These are phyloP conservation scores for Columba livia DNA, from an alignment of 2,113 vertebrate species.

Conservation along the genomic window DNA sequence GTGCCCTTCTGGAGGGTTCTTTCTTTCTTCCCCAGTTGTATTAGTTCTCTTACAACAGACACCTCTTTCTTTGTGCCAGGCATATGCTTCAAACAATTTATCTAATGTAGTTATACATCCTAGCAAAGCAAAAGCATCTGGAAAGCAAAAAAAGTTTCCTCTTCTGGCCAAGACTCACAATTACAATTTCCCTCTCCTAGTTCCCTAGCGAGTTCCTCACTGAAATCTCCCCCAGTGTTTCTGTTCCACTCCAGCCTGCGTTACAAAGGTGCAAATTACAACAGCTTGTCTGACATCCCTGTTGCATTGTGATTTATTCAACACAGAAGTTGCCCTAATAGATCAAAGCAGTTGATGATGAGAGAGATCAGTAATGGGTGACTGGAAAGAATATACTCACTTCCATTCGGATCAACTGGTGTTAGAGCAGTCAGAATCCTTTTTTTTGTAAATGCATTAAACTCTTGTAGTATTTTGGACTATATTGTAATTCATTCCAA, in stretches of 20 bases:
- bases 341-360: neutral
- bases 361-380: neutral
- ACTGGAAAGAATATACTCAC: neutral
- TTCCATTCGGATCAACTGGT: neutral
- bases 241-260: neutral
- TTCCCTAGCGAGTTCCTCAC: neutral
- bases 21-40: neutral
- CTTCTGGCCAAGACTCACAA: neutral
- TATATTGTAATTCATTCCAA: neutral
- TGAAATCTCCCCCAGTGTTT: fast-evolving
- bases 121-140: neutral
- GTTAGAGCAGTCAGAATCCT: neutral
- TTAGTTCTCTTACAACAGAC: neutral
- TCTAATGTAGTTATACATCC: neutral
- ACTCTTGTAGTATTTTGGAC: neutral
- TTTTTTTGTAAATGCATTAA: neutral
- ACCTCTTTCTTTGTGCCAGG: neutral
- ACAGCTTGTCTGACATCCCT: neutral
- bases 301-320: neutral
- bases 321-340: neutral
- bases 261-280: neutral
- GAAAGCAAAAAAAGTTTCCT: neutral
- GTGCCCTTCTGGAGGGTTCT: neutral
- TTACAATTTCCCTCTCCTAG: neutral
- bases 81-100: neutral